A percentile compares a stretch with the other conserved stretches of the same genome.
Evolutionary conservation across 2,113 vertebrate species (phyloP).

Genomic region (Pseudorhombus dupliciocellatus): DNA sequence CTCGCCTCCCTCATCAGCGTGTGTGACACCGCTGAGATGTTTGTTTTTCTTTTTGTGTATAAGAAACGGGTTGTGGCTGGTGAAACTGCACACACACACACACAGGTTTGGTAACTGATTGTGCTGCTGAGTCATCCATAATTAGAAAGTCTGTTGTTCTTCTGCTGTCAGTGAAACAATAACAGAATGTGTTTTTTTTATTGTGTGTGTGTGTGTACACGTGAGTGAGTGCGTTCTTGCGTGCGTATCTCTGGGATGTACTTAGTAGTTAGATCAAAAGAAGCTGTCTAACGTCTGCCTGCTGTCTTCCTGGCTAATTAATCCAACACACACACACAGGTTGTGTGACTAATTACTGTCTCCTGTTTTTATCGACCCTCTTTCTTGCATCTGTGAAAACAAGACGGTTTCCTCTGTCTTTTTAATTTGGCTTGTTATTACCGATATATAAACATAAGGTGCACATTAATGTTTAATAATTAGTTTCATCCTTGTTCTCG

Average conservation of each 20-base stretch:
- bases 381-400: background rate
- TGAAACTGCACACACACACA: constrained; percentile 1
- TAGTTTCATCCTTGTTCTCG: too few species aligned
- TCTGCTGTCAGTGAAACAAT: constrained; percentile 12
- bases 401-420: background rate
- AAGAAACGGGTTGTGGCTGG: too few species aligned
- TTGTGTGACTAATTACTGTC: constrained; percentile 45
- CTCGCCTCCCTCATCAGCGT: too few species aligned
- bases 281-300: constrained; percentile 46
- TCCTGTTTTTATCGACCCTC: constrained; percentile 27
- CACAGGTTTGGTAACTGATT: background rate
- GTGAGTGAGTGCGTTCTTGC: constrained; percentile 19
- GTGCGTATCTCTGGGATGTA: constrained; percentile 33
- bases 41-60: too few species aligned
- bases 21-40: too few species aligned
- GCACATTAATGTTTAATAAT: too few species aligned
- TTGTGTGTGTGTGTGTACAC: constrained; percentile 19
- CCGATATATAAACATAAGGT: background rate
- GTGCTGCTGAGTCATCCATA: background rate
- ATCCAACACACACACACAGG: constrained; percentile 28
- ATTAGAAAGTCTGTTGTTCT: constrained; percentile 21
- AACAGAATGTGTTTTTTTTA: background rate
- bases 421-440: background rate
- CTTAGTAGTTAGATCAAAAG: constrained; percentile 65
- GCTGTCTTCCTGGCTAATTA: constrained; percentile 63